phyloP scores from a whole-genome alignment of 2,888 invertebrate genomes.

The Acronicta psi region DNA sequence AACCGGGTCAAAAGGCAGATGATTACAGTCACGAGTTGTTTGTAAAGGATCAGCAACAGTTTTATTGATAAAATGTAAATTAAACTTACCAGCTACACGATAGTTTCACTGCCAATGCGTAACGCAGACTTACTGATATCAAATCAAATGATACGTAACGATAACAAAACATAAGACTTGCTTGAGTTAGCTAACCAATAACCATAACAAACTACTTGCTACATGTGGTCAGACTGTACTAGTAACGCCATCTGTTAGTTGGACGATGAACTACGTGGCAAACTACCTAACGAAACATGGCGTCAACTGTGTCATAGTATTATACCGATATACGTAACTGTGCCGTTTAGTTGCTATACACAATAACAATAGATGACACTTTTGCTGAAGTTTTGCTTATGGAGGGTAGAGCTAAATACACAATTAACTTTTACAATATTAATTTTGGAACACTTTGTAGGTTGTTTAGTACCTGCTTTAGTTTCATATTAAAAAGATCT shows the following conservation, averaged over 20 bases:
- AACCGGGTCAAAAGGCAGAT: conserved; percentile 29
- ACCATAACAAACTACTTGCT: conserved; percentile 43
- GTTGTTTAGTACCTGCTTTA: too few relatives aligned
- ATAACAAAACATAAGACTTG: conserved; percentile 27
- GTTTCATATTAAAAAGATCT: too few relatives aligned
- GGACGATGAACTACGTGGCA: background rate
- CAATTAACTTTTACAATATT: too few relatives aligned
- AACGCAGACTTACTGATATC: conserved; percentile 36
- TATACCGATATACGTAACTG: too few relatives aligned
- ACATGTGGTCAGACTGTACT: conserved; percentile 29
- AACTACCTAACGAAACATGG: background rate
- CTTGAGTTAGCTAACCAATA: conserved; percentile 37
- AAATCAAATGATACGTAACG: conserved; percentile 33
- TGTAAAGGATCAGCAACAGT: conserved; percentile 1
- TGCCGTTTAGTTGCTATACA: background rate
- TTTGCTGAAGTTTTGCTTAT: too few relatives aligned
- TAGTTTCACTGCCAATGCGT: conserved; percentile 28
- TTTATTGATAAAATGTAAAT: conserved; percentile 17
- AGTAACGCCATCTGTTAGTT: conserved; percentile 40
- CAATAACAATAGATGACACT: conserved; percentile 26
- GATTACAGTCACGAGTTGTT: conserved; percentile 18
- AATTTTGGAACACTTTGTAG: too few relatives aligned
- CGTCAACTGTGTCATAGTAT: too few relatives aligned
- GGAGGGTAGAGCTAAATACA: too few relatives aligned
- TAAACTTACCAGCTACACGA: conserved; percentile 40